Evolutionary conservation across 1,140 invertebrate genomes (phyloP).

Genomic region (Trinorchestia longiramus): DNA sequence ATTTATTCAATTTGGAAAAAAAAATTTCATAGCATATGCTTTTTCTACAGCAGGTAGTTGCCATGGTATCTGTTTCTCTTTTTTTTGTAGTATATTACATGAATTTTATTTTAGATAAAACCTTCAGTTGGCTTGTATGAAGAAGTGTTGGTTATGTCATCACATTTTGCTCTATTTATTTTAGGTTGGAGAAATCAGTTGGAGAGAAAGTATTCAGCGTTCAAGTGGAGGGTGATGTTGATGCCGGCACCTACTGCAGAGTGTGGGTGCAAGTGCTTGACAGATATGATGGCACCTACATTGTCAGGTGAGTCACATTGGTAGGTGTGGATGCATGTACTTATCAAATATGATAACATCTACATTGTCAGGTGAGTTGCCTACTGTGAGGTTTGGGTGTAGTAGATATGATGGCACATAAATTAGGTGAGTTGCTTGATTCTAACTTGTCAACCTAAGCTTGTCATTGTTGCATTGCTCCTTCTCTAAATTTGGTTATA

Average conservation of each 20-base stretch:
- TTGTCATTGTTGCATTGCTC: too few relatives aligned
- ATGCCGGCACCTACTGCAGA: slow-evolving; percentile 74
- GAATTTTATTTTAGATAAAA: not conserved
- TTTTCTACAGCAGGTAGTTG: not conserved
- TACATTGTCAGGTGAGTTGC: slow-evolving; percentile 85
- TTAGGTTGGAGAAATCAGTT: slow-evolving; percentile 58
- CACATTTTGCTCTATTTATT: not conserved
- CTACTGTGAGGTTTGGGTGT: too few relatives aligned
- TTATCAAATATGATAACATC: slow-evolving; percentile 86
- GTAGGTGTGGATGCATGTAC: slow-evolving; percentile 80
- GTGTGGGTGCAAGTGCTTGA: slow-evolving; percentile 84
- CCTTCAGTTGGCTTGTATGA: not conserved
- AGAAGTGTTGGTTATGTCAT: not conserved
- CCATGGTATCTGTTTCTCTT: not conserved
- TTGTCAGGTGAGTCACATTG: slow-evolving; percentile 82
- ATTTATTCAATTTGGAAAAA: too few relatives aligned
- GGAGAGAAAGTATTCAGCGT: slow-evolving; percentile 71
- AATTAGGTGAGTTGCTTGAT: too few relatives aligned
- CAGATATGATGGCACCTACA: slow-evolving; percentile 86
- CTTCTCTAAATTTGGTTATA: too few relatives aligned
- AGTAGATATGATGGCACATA: too few relatives aligned
- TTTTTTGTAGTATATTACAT: not conserved
- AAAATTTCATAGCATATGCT: not conserved
- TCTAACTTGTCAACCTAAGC: too few relatives aligned
- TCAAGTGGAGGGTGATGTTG: slow-evolving; percentile 74